Base-by-base conservation (phyloP, 2,113 vertebrate genomes). In the Aptenodytes forsteri region DNA sequence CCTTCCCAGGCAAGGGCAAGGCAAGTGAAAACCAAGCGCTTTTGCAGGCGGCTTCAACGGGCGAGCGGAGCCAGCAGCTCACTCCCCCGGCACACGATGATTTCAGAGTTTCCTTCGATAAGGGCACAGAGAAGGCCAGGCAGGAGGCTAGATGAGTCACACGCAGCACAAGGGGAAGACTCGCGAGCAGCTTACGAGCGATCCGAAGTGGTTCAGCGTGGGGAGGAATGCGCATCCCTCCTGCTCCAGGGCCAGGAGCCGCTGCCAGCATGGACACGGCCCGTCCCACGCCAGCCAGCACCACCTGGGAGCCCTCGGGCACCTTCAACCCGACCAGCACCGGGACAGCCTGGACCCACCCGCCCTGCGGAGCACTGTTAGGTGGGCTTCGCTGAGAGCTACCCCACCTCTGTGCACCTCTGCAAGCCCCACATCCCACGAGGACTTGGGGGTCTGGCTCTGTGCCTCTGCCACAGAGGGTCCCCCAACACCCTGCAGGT, bases 31-130 rank as follows among this genome's bases (percentile, higher is more conserved):
- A 27, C 29, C 49, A 12, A 49, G n/a, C 4, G 5, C 30, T 49
- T 50, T 47, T 18, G 29, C 86, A 70, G 90, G 70, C 52, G 4
- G 81, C 58, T 71, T 16, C 10, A n/a, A 26, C 2, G 11, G 40
- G 76, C 1, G 6, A 64, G 49, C 2, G 6, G 26, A 86, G 83
- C 66, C 40, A 30, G 54, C 32, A 2, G 71, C 64, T 77, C 46
- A 5, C 44, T 89, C 56, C 72, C 64, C 52, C 10, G 16, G 65
- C 77, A 25, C 18, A 7, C 1, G 50, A 62, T 62, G 80, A 92
- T 56, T 91, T 92, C 95, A 96, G 96, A 85, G 90, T 93, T 94
- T 93, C 94, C 94, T 40, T 69, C 83, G 25, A 78, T 46, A 89
- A 49, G 87, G 58, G 58, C 1, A 6, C 93, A 56, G 94, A 26